These are phyloP conservation scores for Neoitamus cyanurus DNA, from an alignment of 2,888 invertebrate species.

Conservation along the genomic window DNA sequence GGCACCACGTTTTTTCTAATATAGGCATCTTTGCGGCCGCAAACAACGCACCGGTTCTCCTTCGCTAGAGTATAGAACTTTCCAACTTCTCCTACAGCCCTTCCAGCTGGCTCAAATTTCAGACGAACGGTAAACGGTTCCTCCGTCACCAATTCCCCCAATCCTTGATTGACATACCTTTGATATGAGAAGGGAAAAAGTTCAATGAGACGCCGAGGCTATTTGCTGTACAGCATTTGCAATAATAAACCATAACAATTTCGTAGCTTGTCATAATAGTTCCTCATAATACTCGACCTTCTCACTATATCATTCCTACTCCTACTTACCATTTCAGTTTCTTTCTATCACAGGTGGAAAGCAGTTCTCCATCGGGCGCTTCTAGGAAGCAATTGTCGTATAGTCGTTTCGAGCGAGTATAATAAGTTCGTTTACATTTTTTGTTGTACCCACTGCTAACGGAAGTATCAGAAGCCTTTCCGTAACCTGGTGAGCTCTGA, in stretches of 20 bases:
- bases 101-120: conserved; percentile 81
- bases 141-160: conserved; percentile 66
- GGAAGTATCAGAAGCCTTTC: not conserved
- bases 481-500: not conserved
- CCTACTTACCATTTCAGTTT: conserved; percentile 78
- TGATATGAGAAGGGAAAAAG: conserved; percentile 17
- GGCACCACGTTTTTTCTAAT: conserved; percentile 85
- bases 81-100: conserved; percentile 77
- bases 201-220: conserved; percentile 23
- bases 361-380: conserved; percentile 81
- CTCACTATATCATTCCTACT: not conserved
- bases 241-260: no score
- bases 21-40: conserved; percentile 75
- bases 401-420: conserved; percentile 73
- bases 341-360: conserved; percentile 80
- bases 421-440: conserved; percentile 42
- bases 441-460: not conserved
- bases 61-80: conserved; percentile 78
- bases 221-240: no score
- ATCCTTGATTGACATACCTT: conserved; percentile 66
- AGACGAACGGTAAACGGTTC: conserved; percentile 75
- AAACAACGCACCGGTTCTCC: conserved; percentile 83
- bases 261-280: no score
- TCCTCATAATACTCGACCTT: no score
- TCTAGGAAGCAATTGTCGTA: conserved; percentile 83